phyloP scores from a whole-genome alignment of 2,797 vertebrate genomes.

The Phataginus tetradactyla region DNA sequence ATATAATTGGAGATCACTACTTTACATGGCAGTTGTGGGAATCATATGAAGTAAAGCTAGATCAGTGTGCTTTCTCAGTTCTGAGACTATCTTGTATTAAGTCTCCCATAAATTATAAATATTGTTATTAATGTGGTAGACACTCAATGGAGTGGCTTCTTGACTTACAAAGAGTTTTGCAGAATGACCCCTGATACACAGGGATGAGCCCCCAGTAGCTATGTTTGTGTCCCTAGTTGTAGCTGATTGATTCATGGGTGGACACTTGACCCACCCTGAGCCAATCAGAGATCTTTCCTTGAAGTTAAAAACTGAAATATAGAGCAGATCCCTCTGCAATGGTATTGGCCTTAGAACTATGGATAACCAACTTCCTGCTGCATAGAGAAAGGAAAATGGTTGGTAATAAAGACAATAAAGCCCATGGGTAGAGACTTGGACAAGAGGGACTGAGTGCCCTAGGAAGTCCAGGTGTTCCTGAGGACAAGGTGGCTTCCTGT shows the following conservation, averaged over 20 bases:
- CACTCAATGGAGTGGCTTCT: neutral
- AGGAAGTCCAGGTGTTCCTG: neutral
- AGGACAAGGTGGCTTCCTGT: neutral
- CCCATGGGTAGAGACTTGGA: neutral
- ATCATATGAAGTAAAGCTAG: neutral
- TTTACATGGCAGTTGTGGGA: neutral
- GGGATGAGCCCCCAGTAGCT: neutral
- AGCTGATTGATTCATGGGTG: neutral
- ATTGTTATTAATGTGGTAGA: neutral
- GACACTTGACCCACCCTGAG: neutral
- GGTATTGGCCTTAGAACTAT: neutral
- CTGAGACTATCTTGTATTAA: neutral
- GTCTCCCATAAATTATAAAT: neutral
- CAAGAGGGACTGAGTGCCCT: neutral
- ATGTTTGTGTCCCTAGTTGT: neutral
- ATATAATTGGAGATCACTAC: neutral
- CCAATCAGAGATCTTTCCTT: neutral
- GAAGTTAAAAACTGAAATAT: neutral
- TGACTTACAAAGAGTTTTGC: neutral
- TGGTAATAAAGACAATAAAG: neutral
- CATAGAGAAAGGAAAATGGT: neutral
- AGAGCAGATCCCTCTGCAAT: neutral
- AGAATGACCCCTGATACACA: neutral
- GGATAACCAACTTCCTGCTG: neutral
- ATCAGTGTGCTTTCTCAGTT: neutral